These are phyloP conservation scores for Euphonia xanthogaster DNA, from an alignment of 2,797 vertebrate genomes.

Conservation along the genomic window DNA sequence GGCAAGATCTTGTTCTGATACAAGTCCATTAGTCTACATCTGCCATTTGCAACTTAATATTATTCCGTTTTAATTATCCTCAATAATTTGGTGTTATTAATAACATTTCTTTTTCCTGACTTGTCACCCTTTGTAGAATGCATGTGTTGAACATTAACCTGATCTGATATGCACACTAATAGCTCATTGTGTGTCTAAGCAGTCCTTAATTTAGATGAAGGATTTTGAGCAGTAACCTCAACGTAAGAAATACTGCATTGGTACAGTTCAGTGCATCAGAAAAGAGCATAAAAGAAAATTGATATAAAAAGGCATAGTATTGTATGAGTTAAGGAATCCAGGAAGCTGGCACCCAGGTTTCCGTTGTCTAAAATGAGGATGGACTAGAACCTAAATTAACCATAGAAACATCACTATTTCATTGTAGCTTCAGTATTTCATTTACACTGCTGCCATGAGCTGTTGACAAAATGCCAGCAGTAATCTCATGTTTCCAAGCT, in stretches of 20 bases:
- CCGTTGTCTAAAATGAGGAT: not conserved
- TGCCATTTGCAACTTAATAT: not conserved
- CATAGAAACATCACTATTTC: not conserved
- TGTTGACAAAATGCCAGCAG: not conserved
- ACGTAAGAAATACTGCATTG: not conserved
- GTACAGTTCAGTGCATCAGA: not conserved
- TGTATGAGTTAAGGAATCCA: not conserved
- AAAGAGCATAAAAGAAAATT: not conserved
- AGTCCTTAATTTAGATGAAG: not conserved
- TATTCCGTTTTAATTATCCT: not conserved
- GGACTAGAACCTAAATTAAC: not conserved
- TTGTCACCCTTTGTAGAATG: not conserved
- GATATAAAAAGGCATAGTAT: not conserved
- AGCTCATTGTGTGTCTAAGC: not conserved
- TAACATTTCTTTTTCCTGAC: not conserved
- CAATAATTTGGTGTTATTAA: not conserved
- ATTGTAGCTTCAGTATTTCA: not conserved
- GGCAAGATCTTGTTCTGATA: not conserved
- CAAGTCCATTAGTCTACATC: not conserved
- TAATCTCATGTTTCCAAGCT: not conserved
- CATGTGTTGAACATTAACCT: not conserved
- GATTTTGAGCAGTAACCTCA: not conserved
- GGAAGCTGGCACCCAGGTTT: not conserved
- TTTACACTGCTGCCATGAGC: not conserved
- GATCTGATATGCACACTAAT: not conserved